Percentiles rank a stretch among this genome's conserved stretches.
Conservation (phyloP, 2,888 invertebrate species). For the Orchestes rusci region DNA sequence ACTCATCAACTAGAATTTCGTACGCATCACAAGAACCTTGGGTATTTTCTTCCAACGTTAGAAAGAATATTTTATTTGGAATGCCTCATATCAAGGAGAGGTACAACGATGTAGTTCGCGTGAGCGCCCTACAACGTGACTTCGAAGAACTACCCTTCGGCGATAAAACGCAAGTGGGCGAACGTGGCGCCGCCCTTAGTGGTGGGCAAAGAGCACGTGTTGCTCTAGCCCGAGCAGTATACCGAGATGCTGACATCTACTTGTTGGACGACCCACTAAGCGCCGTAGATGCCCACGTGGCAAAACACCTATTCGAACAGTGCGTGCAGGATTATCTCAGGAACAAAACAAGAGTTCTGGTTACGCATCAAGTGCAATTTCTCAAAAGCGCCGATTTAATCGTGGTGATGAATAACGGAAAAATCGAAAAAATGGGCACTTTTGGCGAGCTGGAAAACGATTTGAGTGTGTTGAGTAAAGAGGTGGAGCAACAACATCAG, state of each 20-base stretch:
- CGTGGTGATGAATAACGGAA: constrained; percentile 59
- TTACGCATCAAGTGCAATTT: constrained; percentile 81
- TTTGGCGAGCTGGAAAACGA: constrained; percentile 51
- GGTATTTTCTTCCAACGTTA: constrained; percentile 64
- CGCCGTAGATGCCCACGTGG: constrained; percentile 73
- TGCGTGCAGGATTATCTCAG: constrained; percentile 55
- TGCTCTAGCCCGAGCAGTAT: constrained; percentile 70
- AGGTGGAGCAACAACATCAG: constrained; percentile 23
- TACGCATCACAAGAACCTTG: constrained; percentile 79
- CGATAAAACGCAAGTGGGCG: constrained; percentile 71
- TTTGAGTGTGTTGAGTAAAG: constrained; percentile 23
- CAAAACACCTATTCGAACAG: constrained; percentile 66
- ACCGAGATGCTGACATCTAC: constrained; percentile 69
- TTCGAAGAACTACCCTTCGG: constrained; percentile 64
- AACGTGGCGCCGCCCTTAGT: constrained; percentile 68
- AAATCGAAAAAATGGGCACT: constrained; percentile 52
- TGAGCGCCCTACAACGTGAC: constrained; percentile 61
- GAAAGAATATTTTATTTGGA: constrained; percentile 78
- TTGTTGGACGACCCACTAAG: constrained; percentile 74
- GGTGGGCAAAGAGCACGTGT: constrained; percentile 79
- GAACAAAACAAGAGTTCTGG: constrained; percentile 65
- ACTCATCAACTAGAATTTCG: constrained; percentile 55
- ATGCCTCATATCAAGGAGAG: constrained; percentile 51
- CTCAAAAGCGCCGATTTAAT: constrained; percentile 59
- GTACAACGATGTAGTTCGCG: constrained; percentile 48